A percentile compares a stretch with the other conserved stretches of the same genome.
Evolutionary conservation across 2,888 invertebrate genomes (phyloP).

Genomic region (Ferrisia virgata): DNA sequence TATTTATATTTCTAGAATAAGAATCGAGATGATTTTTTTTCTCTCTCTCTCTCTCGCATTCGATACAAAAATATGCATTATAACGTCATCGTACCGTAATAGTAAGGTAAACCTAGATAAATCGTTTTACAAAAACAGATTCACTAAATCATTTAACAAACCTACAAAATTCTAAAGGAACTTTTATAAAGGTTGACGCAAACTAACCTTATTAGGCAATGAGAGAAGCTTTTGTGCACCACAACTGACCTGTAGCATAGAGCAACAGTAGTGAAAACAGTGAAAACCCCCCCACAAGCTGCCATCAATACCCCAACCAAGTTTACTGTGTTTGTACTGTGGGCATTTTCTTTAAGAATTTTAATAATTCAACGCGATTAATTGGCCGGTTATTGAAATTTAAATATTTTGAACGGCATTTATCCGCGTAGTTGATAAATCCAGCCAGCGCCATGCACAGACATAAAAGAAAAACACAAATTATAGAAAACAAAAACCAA

Average conservation of each 20-base stretch:
- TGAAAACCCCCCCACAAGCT: slow-evolving; percentile 98
- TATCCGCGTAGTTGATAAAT: slow-evolving; percentile 29
- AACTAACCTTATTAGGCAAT: slow-evolving; percentile 93
- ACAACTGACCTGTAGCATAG: slow-evolving; percentile 99
- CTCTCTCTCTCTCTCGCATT: too few species aligned
- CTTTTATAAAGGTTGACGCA: slow-evolving; percentile 57
- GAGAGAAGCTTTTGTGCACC: slow-evolving; percentile 98
- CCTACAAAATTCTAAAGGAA: slow-evolving; percentile 27
- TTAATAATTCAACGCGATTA: slow-evolving; percentile 16
- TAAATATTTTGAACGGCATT: slow-evolving; percentile 24
- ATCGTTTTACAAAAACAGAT: background rate
- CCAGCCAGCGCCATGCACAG: slow-evolving; percentile 48
- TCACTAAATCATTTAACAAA: slow-evolving; percentile 39
- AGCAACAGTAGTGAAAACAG: slow-evolving; percentile 97
- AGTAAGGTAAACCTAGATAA: too few species aligned
- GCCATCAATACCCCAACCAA: slow-evolving; percentile 97
- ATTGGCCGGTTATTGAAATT: slow-evolving; percentile 37
- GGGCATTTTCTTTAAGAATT: slow-evolving; percentile 78
- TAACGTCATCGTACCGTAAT: background rate
- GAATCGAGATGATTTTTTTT: background rate
- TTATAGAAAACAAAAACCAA: slow-evolving; percentile 40
- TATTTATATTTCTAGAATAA: too few species aligned
- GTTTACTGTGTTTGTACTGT: slow-evolving; percentile 96
- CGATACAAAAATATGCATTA: too few species aligned
- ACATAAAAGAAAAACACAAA: slow-evolving; percentile 48